Evolutionary conservation across 2,113 vertebrate genomes (phyloP), one percentile per base, ranked within the genome.

Genomic region (Circaetus cinerascens): DNA sequence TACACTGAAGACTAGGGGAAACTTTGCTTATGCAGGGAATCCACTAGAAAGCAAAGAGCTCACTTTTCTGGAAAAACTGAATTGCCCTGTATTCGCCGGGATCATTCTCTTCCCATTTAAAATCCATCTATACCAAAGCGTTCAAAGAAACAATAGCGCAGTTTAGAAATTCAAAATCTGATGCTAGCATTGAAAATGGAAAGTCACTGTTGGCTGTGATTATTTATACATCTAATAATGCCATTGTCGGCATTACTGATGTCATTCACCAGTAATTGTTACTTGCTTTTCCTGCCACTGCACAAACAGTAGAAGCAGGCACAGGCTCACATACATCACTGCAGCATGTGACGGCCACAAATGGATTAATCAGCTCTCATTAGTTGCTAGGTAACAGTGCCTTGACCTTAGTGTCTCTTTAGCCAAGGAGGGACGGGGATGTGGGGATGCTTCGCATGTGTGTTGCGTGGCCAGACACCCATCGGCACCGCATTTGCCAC

Each of bases 341-440:
- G 87, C 88, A 90, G 90, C 67, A 29, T 89, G 81, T 83, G 91
- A 95, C 9, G 10, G 96, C 93, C 87, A 94, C 88, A 92, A 92
- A 95, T 20, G 93, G 93, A 97, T 97, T 97, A 96, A 98, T 97
- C 91, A 95, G 68, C 77, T 84, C 95, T 97, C 95, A 95, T 97
- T 96, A 91, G 96, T 97, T 97, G 97, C 97, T 97, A 97, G 93
- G 97, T 88, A 97, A 97, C 96, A 14, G 77, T 68, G 82, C 55
- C 91, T 75, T 96, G 95, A 96, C 96, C 97, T 96, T 55, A 79
- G 48, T 50, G 80, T 64, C 90, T 88, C 74, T 93, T 94, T 66
- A 93, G 94, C 88, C 94, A 73, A 83, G 27, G 69, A 92, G 73
- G 87, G 84, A 82, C 4, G 0, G 18, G 59, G 55, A 46, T 78